A percentile compares a stretch with the other conserved stretches of the same genome.
phyloP scores from a whole-genome alignment of 2,888 invertebrate genomes.

The Exocentrus adspersus region DNA sequence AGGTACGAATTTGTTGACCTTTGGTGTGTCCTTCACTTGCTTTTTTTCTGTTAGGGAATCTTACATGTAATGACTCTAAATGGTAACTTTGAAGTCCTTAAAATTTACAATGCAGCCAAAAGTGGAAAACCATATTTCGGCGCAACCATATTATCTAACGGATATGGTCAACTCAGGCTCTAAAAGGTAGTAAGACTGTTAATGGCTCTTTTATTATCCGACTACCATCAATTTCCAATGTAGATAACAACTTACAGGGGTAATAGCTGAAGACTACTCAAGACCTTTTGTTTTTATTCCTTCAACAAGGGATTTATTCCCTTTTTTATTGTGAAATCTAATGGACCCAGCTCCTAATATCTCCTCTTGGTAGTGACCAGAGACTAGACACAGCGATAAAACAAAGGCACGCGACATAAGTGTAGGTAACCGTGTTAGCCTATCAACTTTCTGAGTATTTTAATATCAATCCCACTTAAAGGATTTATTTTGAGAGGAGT shows the following conservation, averaged over 20 bases:
- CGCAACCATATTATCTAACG: too few relatives aligned
- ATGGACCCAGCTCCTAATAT: slow-evolving; percentile 10
- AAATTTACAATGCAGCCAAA: too few relatives aligned
- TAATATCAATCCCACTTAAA: slow-evolving; percentile 25
- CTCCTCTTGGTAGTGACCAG: slow-evolving; percentile 11
- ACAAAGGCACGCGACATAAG: slow-evolving; percentile 23
- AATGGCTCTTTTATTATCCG: not conserved
- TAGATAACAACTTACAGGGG: not conserved
- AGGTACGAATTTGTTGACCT: too few relatives aligned
- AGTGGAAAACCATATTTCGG: too few relatives aligned
- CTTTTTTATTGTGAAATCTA: slow-evolving; percentile 18
- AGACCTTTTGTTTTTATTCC: not conserved
- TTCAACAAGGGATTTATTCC: not conserved
- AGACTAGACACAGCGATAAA: slow-evolving; percentile 12
- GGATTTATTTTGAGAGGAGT: slow-evolving; percentile 32
- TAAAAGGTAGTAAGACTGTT: too few relatives aligned
- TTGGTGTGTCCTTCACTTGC: too few relatives aligned
- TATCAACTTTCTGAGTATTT: slow-evolving; percentile 21
- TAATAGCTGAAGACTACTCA: not conserved
- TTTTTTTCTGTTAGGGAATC: too few relatives aligned
- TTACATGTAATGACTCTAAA: too few relatives aligned
- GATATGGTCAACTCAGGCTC: too few relatives aligned
- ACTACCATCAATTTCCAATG: not conserved
- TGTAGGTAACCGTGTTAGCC: slow-evolving; percentile 23
- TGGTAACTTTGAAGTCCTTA: too few relatives aligned